Conservation (phyloP, 64 coral and sea anemone genomes). For the Actinia equina region DNA sequence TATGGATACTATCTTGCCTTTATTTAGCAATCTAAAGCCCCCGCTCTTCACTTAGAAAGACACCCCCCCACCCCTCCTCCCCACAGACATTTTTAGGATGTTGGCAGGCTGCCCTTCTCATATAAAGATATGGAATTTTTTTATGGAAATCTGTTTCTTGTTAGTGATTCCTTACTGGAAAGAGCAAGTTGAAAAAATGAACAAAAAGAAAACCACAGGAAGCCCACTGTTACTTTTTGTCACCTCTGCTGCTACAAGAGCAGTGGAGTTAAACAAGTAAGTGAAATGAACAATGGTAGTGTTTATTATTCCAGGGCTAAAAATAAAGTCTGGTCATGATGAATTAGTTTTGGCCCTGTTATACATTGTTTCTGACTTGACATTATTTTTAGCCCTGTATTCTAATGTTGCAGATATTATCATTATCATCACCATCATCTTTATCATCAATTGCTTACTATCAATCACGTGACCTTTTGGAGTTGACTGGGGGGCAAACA, state of each 20-base stretch:
- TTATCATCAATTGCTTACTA: neutral
- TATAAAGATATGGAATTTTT: neutral
- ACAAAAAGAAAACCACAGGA: conserved; percentile 62
- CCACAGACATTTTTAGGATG: conserved; percentile 50
- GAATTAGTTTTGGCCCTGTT: too few relatives aligned
- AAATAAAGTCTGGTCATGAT: too few relatives aligned
- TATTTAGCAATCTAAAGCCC: too few relatives aligned
- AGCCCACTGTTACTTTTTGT: conserved; percentile 71
- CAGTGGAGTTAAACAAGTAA: conserved; percentile 80
- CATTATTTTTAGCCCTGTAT: too few relatives aligned
- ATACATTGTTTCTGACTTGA: too few relatives aligned
- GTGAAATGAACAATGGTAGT: neutral
- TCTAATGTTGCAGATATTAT: too few relatives aligned
- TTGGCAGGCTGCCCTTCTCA: conserved; percentile 26
- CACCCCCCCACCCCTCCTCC: neutral
- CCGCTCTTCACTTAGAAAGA: too few relatives aligned
- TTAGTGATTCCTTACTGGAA: conserved; percentile 85
- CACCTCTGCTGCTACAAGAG: conserved; percentile 75
- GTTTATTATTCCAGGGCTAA: too few relatives aligned
- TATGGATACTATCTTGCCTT: too few relatives aligned
- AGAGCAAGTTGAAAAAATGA: conserved; percentile 54
- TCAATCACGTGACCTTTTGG: neutral
- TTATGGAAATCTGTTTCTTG: conserved; percentile 3
- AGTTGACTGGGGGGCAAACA: too few relatives aligned
- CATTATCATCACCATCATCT: neutral